Evolutionary conservation across 2,888 invertebrate genomes (phyloP).

Genomic region (Furcula furcula): DNA sequence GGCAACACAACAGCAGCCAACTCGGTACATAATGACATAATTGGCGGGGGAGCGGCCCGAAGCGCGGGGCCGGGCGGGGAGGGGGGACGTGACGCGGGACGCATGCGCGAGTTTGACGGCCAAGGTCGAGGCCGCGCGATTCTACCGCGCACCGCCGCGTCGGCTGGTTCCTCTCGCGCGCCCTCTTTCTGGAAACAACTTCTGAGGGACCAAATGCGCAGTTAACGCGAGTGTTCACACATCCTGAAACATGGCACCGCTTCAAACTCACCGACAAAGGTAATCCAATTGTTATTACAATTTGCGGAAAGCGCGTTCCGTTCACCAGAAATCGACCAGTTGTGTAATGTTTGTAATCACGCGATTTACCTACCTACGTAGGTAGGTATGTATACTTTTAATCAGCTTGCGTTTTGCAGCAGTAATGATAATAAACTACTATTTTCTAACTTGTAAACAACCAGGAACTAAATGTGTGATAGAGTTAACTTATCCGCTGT

Average conservation of each 20-base stretch:
- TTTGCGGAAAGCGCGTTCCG: constrained; percentile 6
- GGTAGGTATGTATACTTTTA: constrained; percentile 15
- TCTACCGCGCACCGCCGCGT: constrained; percentile 77
- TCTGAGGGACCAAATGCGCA: constrained; percentile 58
- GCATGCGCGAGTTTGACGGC: constrained; percentile 81
- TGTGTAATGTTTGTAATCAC: constrained; percentile 62
- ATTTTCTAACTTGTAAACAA: constrained; percentile 20
- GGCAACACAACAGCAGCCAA: constrained; percentile 64
- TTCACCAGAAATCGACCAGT: constrained; percentile 37
- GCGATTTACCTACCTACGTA: constrained; percentile 29
- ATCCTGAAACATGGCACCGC: constrained; percentile 19
- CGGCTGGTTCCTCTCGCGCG: constrained; percentile 64
- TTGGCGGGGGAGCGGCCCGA: constrained; percentile 54
- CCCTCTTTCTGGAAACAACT: constrained; percentile 59
- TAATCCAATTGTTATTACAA: constrained; percentile 32
- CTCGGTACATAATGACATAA: constrained; percentile 77
- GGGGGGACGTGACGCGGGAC: constrained; percentile 59
- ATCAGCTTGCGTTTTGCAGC: constrained; percentile 30
- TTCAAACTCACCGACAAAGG: constrained; percentile 35
- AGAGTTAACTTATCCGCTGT: constrained; percentile 22
- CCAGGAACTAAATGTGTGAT: constrained; percentile 24
- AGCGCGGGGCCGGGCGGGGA: constrained; percentile 26
- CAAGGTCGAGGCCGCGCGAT: constrained; percentile 80
- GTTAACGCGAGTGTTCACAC: constrained; percentile 55
- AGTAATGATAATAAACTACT: constrained; percentile 21